Base-by-base conservation (phyloP, 2,113 vertebrate species). In the Oreochromis aureus region DNA sequence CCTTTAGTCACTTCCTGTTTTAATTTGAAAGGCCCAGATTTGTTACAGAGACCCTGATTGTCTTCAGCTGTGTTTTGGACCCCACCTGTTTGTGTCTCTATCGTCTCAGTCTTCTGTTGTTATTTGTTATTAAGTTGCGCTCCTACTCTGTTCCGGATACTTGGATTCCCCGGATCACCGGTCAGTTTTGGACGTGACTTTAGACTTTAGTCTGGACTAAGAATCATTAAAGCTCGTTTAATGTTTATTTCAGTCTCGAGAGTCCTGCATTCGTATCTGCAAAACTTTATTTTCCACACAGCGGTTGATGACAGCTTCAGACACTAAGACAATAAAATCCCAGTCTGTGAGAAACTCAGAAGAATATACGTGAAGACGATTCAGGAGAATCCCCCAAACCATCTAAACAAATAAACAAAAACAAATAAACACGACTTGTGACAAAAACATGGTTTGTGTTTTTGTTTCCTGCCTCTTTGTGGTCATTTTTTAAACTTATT, bases 371-470 rank as follows among this genome's bases (percentile, higher is more conserved):
- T 66, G 61, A 66, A 66, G 61, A 66, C 10, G 10, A 66, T 7
- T 66, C 61, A 66, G 61, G 19, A 66, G 19, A 66, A 66, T 66
- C 18, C 61, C 32, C 61, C 32, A 7, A 36, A 32, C 1, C 30
- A 16, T 36, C 30, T 19, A 4, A 36, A 19, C 30, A 63, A 63
- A 63, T 4, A 63, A 34, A 39, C 18, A 63, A 36, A 19, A 66
- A 7, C 61, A 66, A 66, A 66, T 0, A 66, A 66, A 36, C 59
- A 34, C 0, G 9, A 63, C 0, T 34, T 12, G 1, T 3, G 55
- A 15, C 55, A 58, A 2, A 58, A 24, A 24, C 10, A 56, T 56
- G 10, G 18, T n/a, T 39, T 2, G 6, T 66, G 34, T 13, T 12
- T 39, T 66, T 66, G 18, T 39, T 66, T 66, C 10, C 61, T 5